Conservation (phyloP, 2,797 vertebrate genomes). For the Thripadectes ignobilis region DNA sequence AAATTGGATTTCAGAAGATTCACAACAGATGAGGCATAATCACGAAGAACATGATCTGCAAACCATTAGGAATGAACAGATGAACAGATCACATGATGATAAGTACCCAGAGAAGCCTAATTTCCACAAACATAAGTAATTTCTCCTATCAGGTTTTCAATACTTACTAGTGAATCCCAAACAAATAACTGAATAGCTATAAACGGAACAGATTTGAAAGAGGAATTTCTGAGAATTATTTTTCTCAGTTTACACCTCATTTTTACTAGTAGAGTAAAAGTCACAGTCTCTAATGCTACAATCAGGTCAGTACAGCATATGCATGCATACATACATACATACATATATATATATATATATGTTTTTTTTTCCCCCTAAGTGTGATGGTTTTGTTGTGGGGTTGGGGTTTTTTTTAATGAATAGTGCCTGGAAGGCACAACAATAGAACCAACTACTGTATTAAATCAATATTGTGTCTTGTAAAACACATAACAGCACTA, state of each 20-base stretch:
- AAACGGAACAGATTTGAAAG: neutral
- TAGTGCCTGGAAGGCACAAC: constrained; percentile 55
- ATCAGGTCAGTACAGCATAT: neutral
- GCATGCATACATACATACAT: neutral
- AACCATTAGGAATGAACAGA: neutral
- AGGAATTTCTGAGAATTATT: neutral
- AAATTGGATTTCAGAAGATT: neutral
- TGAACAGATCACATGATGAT: neutral
- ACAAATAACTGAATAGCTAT: neutral
- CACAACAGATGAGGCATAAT: neutral
- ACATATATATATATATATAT: neutral
- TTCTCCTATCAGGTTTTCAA: neutral
- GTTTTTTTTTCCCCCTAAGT: neutral
- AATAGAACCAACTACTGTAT: constrained; percentile 43
- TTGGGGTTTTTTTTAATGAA: neutral
- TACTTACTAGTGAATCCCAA: neutral
- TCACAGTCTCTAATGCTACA: neutral
- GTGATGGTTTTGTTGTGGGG: neutral
- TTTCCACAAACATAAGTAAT: neutral
- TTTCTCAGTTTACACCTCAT: neutral
- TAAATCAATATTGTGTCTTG: constrained; percentile 68
- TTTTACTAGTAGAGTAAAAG: neutral
- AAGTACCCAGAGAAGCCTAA: neutral
- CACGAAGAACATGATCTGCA: neutral
- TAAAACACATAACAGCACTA: constrained; percentile 55